phyloP scores from a whole-genome alignment of 2,797 vertebrate genomes.

The Liasis olivaceus region DNA sequence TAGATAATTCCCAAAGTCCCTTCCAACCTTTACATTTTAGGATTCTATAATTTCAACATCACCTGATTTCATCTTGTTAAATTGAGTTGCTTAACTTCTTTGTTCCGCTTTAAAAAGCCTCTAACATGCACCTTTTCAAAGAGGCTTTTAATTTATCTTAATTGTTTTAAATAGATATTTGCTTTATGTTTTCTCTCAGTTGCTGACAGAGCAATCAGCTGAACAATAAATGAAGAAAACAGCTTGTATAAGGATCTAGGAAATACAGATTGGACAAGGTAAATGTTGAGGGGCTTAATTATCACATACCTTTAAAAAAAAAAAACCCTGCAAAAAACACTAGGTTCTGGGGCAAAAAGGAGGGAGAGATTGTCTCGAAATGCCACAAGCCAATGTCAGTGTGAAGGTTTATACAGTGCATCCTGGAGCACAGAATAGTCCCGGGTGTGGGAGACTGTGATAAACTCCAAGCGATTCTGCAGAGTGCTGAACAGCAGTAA shows the following conservation, averaged over 20 bases:
- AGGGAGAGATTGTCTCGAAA: background rate
- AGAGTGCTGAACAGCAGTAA: constrained; percentile 29
- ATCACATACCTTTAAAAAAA: background rate
- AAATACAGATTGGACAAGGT: background rate
- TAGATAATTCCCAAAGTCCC: too few relatives aligned
- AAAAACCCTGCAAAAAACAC: background rate
- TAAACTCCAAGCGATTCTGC: constrained; percentile 44
- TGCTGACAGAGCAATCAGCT: background rate
- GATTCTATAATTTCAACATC: too few relatives aligned
- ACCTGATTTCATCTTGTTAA: too few relatives aligned
- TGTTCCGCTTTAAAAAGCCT: background rate
- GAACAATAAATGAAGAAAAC: background rate
- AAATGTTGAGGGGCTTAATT: background rate
- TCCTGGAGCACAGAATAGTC: constrained; percentile 32
- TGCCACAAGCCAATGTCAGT: background rate
- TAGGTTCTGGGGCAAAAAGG: background rate
- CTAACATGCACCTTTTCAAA: background rate
- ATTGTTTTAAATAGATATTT: background rate
- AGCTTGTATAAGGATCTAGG: background rate
- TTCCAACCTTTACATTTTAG: too few relatives aligned
- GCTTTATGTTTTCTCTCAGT: background rate
- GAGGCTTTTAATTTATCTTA: background rate
- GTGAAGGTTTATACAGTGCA: constrained; percentile 12
- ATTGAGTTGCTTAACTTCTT: background rate
- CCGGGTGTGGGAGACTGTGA: background rate